phyloP scores from a whole-genome alignment of 1,140 invertebrate species.

The Maconellicoccus hirsutus region DNA sequence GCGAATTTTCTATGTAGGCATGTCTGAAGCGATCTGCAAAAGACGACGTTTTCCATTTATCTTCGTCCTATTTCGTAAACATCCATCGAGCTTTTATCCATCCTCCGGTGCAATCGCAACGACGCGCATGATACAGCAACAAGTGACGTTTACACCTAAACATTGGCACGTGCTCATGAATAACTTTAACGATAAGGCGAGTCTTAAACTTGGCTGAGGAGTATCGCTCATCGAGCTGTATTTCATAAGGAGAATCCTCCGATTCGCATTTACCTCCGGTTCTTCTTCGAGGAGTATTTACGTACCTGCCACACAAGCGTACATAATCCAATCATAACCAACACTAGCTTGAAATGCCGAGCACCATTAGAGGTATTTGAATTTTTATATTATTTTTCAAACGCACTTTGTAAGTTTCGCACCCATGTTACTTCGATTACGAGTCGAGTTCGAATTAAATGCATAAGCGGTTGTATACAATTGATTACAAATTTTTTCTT shows the following conservation, averaged over 20 bases:
- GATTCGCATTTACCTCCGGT: too few relatives aligned
- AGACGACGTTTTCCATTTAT: neutral
- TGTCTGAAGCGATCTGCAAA: neutral
- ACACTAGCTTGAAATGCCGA: slow-evolving; percentile 3
- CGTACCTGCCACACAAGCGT: too few relatives aligned
- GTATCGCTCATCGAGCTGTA: too few relatives aligned
- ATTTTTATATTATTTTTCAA: too few relatives aligned
- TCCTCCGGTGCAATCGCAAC: neutral
- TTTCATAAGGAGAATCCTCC: too few relatives aligned
- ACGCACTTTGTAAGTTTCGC: too few relatives aligned
- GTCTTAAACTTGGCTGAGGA: slow-evolving; percentile 16
- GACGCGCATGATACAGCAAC: neutral
- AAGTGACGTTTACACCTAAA: neutral
- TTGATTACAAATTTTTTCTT: too few relatives aligned
- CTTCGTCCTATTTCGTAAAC: neutral
- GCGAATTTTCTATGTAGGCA: neutral
- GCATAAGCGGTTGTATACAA: too few relatives aligned
- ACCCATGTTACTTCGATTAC: too few relatives aligned
- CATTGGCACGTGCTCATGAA: slow-evolving; percentile 2
- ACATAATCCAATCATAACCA: neutral
- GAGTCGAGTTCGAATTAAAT: too few relatives aligned
- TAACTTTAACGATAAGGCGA: slow-evolving; percentile 13
- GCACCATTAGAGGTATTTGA: slow-evolving; percentile 12
- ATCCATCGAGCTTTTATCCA: neutral
- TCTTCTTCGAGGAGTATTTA: too few relatives aligned